Evolutionary conservation across 2,888 invertebrate species (phyloP), one percentile per base, ranked within the genome.

Genomic region (Galerucella pusilla): DNA sequence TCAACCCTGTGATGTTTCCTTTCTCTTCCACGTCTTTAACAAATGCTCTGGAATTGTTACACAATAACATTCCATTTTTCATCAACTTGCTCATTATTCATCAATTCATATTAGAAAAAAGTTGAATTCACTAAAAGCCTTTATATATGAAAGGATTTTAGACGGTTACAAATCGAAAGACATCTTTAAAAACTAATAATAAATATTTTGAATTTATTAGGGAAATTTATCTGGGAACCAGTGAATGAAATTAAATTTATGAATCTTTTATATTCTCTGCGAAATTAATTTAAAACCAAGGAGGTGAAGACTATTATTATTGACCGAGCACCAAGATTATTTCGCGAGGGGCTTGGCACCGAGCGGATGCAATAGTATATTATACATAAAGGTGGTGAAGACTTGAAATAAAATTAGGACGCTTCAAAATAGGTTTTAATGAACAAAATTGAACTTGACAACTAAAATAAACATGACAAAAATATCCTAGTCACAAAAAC

Each of bases 11-110:
- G 75, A 77, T 68, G 72, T 73, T 79, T 81, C 79, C 78, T 79
- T 81, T 80, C 80, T 81, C 79, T 82, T 81, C 81, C 80, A 81
- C 85, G 84, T 85, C 85, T 84, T 85, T 85, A 85, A 86, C 85
- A 85, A 84, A 85, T 86, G 84, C 81, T 77, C 77, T 80, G 81
- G 83, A 85, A 85, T 85, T 85, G 85, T 85, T 84, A 82, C 84
- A 85, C 84, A 85, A 85, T 85, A 85, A 85, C 83, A 78, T 68
- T 77, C 77, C 82, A 84, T 85, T 85, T 84, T 84, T 85, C 85
- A 84, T 79, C 76, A 80, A 81, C 80, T 77, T 77, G 59, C 71
- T 70, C 65, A 79, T 79, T 78, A 79, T 79, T 80, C 80, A 79
- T 80, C 79, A 75, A 78, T 79, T 79, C 77, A 74, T 75, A 69